These are phyloP conservation scores for Rhinichthys osculus DNA, from an alignment of 2,797 vertebrate genomes.

Conservation along the genomic window DNA sequence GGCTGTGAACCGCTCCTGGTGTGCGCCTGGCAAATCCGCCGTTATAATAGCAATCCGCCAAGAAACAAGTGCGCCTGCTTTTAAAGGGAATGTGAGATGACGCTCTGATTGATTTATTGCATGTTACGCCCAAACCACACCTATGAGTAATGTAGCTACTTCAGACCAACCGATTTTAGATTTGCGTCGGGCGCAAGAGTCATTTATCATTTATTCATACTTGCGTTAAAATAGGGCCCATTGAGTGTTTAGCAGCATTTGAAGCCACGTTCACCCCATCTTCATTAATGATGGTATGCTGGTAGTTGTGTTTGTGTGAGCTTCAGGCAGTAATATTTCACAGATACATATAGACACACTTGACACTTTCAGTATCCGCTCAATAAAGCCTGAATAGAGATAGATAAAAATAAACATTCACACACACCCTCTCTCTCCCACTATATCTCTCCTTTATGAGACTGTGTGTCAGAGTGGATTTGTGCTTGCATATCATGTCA, in stretches of 20 bases:
- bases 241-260: neutral
- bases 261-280: neutral
- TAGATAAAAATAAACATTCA: constrained; percentile 77
- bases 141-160: no score
- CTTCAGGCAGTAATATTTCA: constrained; percentile 27
- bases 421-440: constrained; percentile 6
- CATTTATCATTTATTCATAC: no score
- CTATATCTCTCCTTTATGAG: constrained; percentile 37
- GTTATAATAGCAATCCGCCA: no score
- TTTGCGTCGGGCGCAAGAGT: no score
- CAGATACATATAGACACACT: constrained; percentile 33
- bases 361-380: constrained; percentile 72
- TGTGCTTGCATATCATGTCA: constrained; percentile 47
- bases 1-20: no score
- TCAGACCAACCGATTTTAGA: no score
- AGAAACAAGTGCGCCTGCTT: no score
- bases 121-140: no score
- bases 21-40: no score
- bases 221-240: no score
- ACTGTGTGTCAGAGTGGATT: constrained; percentile 48
- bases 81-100: no score
- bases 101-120: no score
- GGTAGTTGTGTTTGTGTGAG: constrained; percentile 10
- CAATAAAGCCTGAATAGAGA: constrained; percentile 72
- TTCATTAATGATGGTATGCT: constrained; percentile 1